Base-by-base conservation (phyloP, 2,888 invertebrate genomes). In the Amphipoea oculea region DNA sequence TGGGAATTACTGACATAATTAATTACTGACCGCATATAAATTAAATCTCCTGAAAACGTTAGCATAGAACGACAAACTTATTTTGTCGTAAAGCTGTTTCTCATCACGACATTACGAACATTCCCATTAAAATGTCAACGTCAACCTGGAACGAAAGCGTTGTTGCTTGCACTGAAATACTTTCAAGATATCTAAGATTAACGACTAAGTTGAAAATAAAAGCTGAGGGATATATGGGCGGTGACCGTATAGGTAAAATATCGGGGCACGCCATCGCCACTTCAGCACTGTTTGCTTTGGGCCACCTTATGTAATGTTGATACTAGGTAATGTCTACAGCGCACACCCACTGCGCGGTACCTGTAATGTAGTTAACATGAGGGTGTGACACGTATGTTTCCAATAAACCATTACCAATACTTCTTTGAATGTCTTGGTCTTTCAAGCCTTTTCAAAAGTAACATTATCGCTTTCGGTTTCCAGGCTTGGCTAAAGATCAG, bases 301-400 rank as follows among this genome's bases (percentile, higher is more conserved):
- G 68, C 72, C 76, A 81, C 88, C 86, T 79, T 79, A 81, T 78
- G 74, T 78, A 81, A 88, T 82, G 76, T 88, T 86, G 72, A 86
- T 83, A 76, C 79, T 73, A 48, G 72, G 40, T 78, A 86, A 86
- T 84, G 89, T 88, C 80, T 82, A 88, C 88, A 88, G 76, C 74
- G 66, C 88, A 80, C 88, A 81, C 89, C 89, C 82, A 72, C 74
- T 65, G 70, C 60, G 40, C 54, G 67, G 57, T 67, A 66, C 62
- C 67, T 20, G 70, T 70, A 67, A 78, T 79, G 79, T 87, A 85
- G 74, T 83, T 87, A 89, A 83, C 72, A 60, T 54, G 66, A 73
- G 77, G 75, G 79, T 65, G 80, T 62, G 84, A 79, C 84, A 79
- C 66, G 48, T 83, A 51, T 73, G 79, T 86, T 86, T 73, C 20